Percentiles rank a stretch among this genome's conserved stretches.
These are phyloP conservation scores for Cinclus cinclus DNA, from an alignment of 2,113 vertebrate species.

Conservation along the genomic window DNA sequence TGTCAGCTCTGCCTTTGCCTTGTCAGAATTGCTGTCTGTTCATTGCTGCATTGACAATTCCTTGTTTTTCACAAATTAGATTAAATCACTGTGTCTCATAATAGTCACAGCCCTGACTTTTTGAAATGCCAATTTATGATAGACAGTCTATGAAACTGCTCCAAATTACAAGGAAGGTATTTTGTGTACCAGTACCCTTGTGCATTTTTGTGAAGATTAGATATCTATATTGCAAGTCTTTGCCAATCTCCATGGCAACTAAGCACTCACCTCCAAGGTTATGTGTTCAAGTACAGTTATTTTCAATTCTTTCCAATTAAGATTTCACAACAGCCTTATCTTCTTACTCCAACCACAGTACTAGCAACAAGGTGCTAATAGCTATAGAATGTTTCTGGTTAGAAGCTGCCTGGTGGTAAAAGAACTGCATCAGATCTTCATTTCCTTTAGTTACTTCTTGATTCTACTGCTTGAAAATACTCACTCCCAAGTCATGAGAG, in stretches of 20 bases:
- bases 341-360: background rate
- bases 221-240: background rate
- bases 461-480: background rate
- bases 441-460: background rate
- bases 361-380: background rate
- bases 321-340: background rate
- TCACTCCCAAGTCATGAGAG: background rate
- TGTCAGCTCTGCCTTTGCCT: background rate
- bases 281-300: background rate
- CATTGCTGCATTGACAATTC: background rate
- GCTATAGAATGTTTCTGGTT: background rate
- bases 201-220: background rate
- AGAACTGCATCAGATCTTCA: background rate
- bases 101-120: background rate
- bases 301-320: conserved; percentile 44
- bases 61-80: conserved; percentile 5
- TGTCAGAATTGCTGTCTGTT: background rate
- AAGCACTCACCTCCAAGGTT: background rate
- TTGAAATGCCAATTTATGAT: background rate
- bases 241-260: conserved; percentile 55
- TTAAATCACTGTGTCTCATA: background rate
- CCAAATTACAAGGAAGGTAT: background rate
- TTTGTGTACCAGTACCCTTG: background rate
- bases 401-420: background rate
- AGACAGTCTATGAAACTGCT: conserved; percentile 1